Conservation (phyloP, 2,113 vertebrate species). For the Cochlearius cochlearius region DNA sequence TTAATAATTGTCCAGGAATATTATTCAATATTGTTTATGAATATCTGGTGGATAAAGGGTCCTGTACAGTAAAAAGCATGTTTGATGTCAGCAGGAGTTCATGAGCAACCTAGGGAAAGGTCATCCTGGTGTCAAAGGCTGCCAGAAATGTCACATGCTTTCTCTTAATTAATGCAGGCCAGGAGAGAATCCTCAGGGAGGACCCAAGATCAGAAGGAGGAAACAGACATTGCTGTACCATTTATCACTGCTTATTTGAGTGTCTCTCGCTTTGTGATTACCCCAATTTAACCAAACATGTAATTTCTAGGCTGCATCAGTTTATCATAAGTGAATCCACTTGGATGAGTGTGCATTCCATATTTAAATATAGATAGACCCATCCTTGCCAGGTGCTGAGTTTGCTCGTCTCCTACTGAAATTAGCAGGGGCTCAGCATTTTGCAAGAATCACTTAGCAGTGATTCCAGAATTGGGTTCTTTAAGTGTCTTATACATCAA, state of each 20-base stretch:
- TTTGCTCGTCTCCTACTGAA: constrained; percentile 40
- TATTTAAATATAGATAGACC: constrained; percentile 60
- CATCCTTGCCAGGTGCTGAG: constrained; percentile 56
- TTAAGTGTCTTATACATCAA: constrained; percentile 41
- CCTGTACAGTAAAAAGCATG: not conserved
- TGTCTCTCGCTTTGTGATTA: constrained; percentile 22
- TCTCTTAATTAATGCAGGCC: constrained; percentile 36
- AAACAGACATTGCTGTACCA: constrained; percentile 26
- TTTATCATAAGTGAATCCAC: constrained; percentile 43
- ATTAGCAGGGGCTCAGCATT: constrained; percentile 57
- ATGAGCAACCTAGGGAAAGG: constrained; percentile 1
- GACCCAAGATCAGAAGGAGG: constrained; percentile 8
- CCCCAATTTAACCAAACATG: constrained; percentile 37
- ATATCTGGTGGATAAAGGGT: not conserved
- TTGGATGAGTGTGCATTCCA: not conserved
- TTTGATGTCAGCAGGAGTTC: not conserved
- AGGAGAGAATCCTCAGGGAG: constrained; percentile 15
- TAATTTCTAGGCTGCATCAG: constrained; percentile 43
- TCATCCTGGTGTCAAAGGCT: constrained; percentile 49
- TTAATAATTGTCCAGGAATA: not conserved
- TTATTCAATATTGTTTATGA: not conserved
- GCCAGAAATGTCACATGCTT: constrained; percentile 20
- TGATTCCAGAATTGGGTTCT: constrained; percentile 35
- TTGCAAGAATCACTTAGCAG: constrained; percentile 34
- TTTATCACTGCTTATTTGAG: constrained; percentile 28